phyloP scores from a whole-genome alignment of 2,888 invertebrate species.

The Chesias legatella region DNA sequence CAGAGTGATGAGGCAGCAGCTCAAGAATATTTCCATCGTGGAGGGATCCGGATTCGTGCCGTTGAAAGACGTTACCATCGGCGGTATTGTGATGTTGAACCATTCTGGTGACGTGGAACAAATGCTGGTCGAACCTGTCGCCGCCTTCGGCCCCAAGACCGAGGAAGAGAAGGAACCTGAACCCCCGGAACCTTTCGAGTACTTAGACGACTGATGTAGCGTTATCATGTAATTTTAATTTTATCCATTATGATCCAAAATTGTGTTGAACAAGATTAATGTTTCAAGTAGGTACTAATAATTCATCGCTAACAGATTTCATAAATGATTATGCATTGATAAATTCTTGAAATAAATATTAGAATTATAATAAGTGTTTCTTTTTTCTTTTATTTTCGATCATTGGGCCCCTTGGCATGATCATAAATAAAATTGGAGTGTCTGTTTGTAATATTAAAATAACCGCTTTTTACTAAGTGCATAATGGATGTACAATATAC shows the following conservation, averaged over 20 bases:
- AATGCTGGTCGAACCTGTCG: conserved; percentile 94
- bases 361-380: too few relatives aligned
- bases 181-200: conserved; percentile 98
- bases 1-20: conserved; percentile 94
- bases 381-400: background rate
- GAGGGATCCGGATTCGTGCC: conserved; percentile 91
- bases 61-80: conserved; percentile 95
- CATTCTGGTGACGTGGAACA: conserved; percentile 91
- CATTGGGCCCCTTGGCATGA: too few relatives aligned
- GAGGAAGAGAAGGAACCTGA: conserved; percentile 98
- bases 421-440: too few relatives aligned
- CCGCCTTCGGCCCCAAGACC: conserved; percentile 92
- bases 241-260: conserved; percentile 43
- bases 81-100: conserved; percentile 97
- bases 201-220: conserved; percentile 87
- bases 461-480: too few relatives aligned
- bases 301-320: conserved; percentile 14
- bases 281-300: conserved; percentile 37
- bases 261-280: conserved; percentile 53
- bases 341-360: conserved; percentile 43
- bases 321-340: conserved; percentile 33
- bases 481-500: too few relatives aligned
- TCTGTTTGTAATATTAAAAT: too few relatives aligned
- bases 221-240: conserved; percentile 41
- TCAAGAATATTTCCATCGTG: conserved; percentile 87